Evolutionary conservation across 2,797 vertebrate species (phyloP).

Genomic region (Ptychobarbus kaznakovi): DNA sequence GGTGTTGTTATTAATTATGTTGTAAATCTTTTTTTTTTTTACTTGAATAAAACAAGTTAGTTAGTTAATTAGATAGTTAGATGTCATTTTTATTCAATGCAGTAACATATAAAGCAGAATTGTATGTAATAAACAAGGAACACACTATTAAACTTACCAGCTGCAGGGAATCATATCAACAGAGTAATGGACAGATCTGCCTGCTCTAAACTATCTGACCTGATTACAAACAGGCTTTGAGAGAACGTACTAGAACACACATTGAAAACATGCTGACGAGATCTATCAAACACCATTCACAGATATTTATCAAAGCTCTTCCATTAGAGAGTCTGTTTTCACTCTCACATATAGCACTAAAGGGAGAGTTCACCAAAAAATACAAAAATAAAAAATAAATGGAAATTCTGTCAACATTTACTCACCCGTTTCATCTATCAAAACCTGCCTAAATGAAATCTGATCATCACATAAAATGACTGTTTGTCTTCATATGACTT

Average conservation of each 20-base stretch:
- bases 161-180: neutral
- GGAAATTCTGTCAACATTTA: neutral
- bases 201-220: slow-evolving; percentile 17
- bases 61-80: neutral
- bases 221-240: slow-evolving; percentile 35
- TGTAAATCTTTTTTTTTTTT: too few relatives aligned
- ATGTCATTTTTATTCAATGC: neutral
- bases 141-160: neutral
- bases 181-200: neutral
- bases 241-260: slow-evolving; percentile 43
- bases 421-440: neutral
- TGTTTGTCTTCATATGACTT: neutral
- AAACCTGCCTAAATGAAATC: neutral
- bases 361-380: neutral
- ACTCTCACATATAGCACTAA: neutral
- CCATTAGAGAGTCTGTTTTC: neutral
- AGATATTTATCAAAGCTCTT: slow-evolving; percentile 19
- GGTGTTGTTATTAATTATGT: neutral
- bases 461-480: neutral
- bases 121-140: neutral
- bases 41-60: neutral
- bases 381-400: neutral
- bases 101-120: neutral
- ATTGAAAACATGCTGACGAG: slow-evolving; percentile 45
- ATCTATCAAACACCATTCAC: slow-evolving; percentile 33